phyloP scores from a whole-genome alignment of 2,888 invertebrate genomes.

The Caenorhabditis virilis region DNA sequence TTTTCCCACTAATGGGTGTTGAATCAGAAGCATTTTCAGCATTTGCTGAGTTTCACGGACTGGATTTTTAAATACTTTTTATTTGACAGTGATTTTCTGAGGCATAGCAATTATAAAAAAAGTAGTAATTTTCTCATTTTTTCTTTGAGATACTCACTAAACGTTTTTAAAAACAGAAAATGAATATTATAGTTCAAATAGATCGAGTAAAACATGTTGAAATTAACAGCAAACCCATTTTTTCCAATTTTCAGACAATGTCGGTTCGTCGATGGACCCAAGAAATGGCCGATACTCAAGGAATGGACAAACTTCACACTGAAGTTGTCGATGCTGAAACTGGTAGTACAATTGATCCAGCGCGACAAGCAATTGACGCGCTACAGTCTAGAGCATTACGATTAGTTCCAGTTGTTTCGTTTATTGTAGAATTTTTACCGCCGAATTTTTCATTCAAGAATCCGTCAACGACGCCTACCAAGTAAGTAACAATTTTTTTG shows the following conservation, averaged over 20 bases:
- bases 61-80: too few relatives aligned
- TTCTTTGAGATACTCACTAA: too few relatives aligned
- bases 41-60: too few relatives aligned
- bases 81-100: too few relatives aligned
- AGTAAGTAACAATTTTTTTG: conserved; percentile 23
- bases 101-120: too few relatives aligned
- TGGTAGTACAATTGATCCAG: conserved; percentile 63
- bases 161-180: too few relatives aligned
- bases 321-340: conserved; percentile 66
- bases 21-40: too few relatives aligned
- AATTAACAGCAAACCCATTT: too few relatives aligned
- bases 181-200: too few relatives aligned
- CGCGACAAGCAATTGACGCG: conserved; percentile 65
- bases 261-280: conserved; percentile 63
- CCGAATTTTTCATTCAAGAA: conserved; percentile 60
- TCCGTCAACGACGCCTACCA: conserved; percentile 41
- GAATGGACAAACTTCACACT: conserved; percentile 56
- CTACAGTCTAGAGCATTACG: conserved; percentile 63
- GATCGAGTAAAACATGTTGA: too few relatives aligned
- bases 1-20: too few relatives aligned
- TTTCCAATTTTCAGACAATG: conserved; percentile 41
- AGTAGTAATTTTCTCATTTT: too few relatives aligned
- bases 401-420: conserved; percentile 62
- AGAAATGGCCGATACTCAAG: conserved; percentile 55
- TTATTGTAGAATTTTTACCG: conserved; percentile 62